phyloP scores from a whole-genome alignment of 2,888 invertebrate genomes.

The Apamea sordens region DNA sequence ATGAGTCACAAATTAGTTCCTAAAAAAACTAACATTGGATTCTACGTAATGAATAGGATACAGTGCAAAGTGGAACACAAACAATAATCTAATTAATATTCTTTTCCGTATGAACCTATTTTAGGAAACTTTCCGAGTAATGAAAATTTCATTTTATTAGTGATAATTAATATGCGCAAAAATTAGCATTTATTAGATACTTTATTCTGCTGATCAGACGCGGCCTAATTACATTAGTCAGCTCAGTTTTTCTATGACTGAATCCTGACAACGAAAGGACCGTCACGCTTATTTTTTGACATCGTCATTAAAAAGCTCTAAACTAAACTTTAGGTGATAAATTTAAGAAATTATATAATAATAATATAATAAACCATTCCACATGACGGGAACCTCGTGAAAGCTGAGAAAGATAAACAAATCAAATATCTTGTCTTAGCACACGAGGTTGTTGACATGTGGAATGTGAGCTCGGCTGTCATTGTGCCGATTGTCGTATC shows the following conservation, averaged over 20 bases:
- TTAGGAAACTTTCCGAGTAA: slow-evolving; percentile 18
- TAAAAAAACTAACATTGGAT: background rate
- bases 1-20: background rate
- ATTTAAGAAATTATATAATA: background rate
- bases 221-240: background rate
- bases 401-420: no score
- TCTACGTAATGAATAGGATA: no score
- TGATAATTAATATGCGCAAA: slow-evolving; percentile 25
- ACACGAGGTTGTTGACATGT: no score
- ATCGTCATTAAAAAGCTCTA: background rate
- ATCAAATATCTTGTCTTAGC: no score
- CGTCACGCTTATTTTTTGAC: no score
- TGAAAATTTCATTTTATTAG: slow-evolving; percentile 30
- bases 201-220: background rate
- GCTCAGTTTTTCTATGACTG: background rate
- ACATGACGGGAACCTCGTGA: no score
- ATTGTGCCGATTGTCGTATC: no score
- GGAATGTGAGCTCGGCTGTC: no score
- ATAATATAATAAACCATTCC: no score
- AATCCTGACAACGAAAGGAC: background rate
- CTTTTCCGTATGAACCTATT: slow-evolving; percentile 22
- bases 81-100: slow-evolving; percentile 35
- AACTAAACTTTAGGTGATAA: background rate
- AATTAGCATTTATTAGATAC: slow-evolving; percentile 1
- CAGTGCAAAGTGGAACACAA: slow-evolving; percentile 10